A percentile compares a stretch with the other conserved stretches of the same genome.
phyloP scores from a whole-genome alignment of 2,888 invertebrate genomes.

The Philonicus albiceps region DNA sequence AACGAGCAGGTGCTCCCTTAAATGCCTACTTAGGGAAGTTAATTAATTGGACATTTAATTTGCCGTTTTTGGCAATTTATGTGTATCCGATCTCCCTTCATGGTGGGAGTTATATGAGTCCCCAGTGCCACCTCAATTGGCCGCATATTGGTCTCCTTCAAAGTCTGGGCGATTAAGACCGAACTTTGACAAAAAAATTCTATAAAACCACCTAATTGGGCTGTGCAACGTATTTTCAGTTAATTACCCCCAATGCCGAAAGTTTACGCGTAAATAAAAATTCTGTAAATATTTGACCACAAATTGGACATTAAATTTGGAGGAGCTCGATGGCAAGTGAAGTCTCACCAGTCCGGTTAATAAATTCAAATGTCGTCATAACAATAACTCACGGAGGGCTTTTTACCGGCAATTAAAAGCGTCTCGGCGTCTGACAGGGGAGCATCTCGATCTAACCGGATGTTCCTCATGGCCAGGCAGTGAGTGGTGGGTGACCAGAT shows the following conservation, averaged over 20 bases:
- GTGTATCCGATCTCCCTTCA: not conserved
- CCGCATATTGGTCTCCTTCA: not conserved
- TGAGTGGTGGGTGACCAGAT: not conserved
- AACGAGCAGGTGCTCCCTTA: conserved; percentile 6
- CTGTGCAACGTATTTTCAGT: not conserved
- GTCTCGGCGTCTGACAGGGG: conserved; percentile 23
- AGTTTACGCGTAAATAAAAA: not conserved
- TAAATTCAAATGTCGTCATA: conserved; percentile 37
- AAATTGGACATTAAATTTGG: conserved; percentile 13
- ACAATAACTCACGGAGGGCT: conserved; percentile 18
- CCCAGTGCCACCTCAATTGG: not conserved
- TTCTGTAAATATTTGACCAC: conserved; percentile 12
- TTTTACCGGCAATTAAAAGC: conserved; percentile 34
- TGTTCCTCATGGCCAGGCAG: not conserved
- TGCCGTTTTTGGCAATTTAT: conserved; percentile 1
- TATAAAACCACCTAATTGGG: not conserved
- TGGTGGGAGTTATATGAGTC: not conserved
- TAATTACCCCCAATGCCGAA: not conserved
- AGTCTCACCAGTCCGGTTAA: not conserved
- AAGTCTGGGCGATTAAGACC: not conserved
- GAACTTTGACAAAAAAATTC: not conserved
- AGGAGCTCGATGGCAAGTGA: not conserved
- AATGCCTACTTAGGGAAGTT: conserved; percentile 5
- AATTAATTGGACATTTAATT: conserved; percentile 27
- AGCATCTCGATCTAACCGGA: conserved; percentile 20